These are phyloP conservation scores for Lycodopsis pacificus DNA, from an alignment of 2,797 vertebrate genomes.

Conservation along the genomic window DNA sequence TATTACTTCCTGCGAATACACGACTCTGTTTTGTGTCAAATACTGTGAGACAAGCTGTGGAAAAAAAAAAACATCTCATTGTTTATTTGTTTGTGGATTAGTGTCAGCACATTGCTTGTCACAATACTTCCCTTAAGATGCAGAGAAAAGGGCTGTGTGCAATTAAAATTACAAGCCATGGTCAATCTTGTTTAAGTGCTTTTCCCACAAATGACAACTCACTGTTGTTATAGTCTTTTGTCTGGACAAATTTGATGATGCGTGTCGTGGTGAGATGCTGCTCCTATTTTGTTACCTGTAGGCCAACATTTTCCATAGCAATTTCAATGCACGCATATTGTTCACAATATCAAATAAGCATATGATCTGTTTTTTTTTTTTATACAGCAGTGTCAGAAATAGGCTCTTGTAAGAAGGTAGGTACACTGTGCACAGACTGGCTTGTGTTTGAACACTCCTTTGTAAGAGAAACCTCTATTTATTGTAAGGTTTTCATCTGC, in stretches of 20 bases:
- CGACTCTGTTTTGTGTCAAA: conserved; percentile 60
- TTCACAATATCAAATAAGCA: conserved; percentile 46
- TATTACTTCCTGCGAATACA: conserved; percentile 60
- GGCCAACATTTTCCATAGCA: conserved; percentile 58
- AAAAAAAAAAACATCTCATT: conserved; percentile 66
- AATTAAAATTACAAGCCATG: conserved; percentile 86
- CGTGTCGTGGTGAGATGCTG: conserved; percentile 65
- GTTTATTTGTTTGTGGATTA: conserved; percentile 84
- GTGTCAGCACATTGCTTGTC: conserved; percentile 81
- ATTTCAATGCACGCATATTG: conserved; percentile 37
- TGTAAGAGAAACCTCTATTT: conserved; percentile 97
- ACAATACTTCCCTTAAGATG: conserved; percentile 81
- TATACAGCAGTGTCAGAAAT: conserved; percentile 39
- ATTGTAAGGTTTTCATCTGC: conserved; percentile 99
- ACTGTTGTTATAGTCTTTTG: conserved; percentile 78
- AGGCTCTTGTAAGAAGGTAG: conserved; percentile 30
- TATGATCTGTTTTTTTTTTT: conserved; percentile 25
- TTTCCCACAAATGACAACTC: conserved; percentile 83
- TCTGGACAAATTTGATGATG: conserved; percentile 81
- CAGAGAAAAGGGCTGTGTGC: conserved; percentile 79
- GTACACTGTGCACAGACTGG: conserved; percentile 70
- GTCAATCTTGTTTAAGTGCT: conserved; percentile 84
- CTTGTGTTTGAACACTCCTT: conserved; percentile 94
- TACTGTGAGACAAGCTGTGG: conserved; percentile 53
- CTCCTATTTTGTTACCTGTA: conserved; percentile 72